Conservation (phyloP, 35 echinoderm and acorn worm genomes). For the Nesometra sesokonis region DNA sequence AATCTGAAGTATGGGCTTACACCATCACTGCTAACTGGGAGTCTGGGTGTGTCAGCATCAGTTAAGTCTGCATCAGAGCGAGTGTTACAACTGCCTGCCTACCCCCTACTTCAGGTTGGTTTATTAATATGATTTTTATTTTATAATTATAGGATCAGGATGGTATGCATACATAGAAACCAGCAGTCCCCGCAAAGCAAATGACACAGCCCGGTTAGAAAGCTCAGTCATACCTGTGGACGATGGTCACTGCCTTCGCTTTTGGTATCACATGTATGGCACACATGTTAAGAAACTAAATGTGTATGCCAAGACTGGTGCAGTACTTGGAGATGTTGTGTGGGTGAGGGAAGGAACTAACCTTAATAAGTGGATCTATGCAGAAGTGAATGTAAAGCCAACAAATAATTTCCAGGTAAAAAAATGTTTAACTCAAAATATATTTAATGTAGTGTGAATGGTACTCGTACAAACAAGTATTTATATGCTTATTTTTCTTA, state of each 20-base stretch:
- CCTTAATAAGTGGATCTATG: conserved; percentile 1
- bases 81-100: no score
- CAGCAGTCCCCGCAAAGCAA: not conserved
- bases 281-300: conserved; percentile 12
- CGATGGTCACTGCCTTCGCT: not conserved
- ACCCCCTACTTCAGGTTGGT: no score
- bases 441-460: no score
- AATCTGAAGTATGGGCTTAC: no score
- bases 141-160: not conserved
- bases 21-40: no score
- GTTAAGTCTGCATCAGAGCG: no score
- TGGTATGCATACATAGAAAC: conserved; percentile 34
- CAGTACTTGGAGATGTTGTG: not conserved
- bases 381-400: not conserved
- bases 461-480: no score
- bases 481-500: no score
- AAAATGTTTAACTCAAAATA: no score
- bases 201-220: conserved; percentile 4
- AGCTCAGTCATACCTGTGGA: conserved; percentile 2
- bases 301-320: not conserved
- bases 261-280: conserved; percentile 28
- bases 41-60: no score
- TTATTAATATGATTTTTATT: no score
- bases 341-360: conserved; percentile 1
- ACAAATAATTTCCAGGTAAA: not conserved